Percentiles rank a stretch among this genome's conserved stretches.
phyloP scores from a whole-genome alignment of 2,888 invertebrate species.

The Eristalinus sepulchralis region DNA sequence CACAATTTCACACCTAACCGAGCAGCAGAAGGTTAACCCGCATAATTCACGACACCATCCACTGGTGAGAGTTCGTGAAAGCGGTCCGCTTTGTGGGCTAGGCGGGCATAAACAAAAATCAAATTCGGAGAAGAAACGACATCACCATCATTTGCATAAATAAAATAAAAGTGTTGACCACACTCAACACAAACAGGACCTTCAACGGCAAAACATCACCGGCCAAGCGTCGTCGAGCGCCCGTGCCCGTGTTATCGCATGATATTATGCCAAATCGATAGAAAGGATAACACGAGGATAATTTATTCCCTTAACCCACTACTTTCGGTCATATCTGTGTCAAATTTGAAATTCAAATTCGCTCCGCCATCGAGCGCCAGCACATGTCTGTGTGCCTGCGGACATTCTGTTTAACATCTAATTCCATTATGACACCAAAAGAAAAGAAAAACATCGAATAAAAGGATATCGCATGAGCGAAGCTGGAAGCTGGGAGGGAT shows the following conservation, averaged over 20 bases:
- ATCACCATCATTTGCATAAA: conserved; percentile 44
- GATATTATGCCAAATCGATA: conserved; percentile 41
- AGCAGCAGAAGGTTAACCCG: conserved; percentile 16
- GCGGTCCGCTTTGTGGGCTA: conserved; percentile 1
- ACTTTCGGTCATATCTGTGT: conserved; percentile 48
- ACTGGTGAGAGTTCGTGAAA: conserved; percentile 55
- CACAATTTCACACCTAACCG: conserved; percentile 15
- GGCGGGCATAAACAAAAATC: background rate
- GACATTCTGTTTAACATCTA: conserved; percentile 62
- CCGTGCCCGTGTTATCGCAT: conserved; percentile 32
- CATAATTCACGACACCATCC: conserved; percentile 55
- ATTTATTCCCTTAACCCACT: conserved; percentile 60
- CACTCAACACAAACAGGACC: conserved; percentile 34
- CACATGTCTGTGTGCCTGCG: conserved; percentile 12
- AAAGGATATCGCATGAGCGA: background rate
- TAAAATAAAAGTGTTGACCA: conserved; percentile 45
- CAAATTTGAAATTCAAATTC: conserved; percentile 68
- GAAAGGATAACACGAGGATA: conserved; percentile 58
- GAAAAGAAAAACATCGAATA: background rate
- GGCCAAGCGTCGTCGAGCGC: conserved; percentile 2
- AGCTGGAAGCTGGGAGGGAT: background rate
- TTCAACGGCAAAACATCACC: conserved; percentile 15
- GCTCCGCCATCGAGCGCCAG: conserved; percentile 34
- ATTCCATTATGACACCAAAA: conserved; percentile 46
- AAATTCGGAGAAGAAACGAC: background rate